Percentiles rank a stretch among this genome's conserved stretches.
Evolutionary conservation across 1,140 invertebrate species (phyloP).

Genomic region (Drosophila lacertosa): DNA sequence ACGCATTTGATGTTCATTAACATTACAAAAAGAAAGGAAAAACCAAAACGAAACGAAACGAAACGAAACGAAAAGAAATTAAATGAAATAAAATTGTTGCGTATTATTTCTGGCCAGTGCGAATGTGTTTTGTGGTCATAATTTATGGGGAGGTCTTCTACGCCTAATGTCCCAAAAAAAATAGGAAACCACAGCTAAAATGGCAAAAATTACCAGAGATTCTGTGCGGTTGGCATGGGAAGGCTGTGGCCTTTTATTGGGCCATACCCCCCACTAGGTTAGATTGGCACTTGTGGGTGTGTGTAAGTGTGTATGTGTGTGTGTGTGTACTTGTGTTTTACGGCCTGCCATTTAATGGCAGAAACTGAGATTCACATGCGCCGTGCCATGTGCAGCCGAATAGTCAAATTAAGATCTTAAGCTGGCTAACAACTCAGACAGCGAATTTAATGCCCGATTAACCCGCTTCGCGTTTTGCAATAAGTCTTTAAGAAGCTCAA

Average conservation of each 20-base stretch:
- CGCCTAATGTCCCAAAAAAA: slow-evolving; percentile 23
- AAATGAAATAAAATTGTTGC: slow-evolving; percentile 60
- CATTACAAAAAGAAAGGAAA: slow-evolving; percentile 46
- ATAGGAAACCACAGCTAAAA: slow-evolving; percentile 20
- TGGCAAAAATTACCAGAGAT: slow-evolving; percentile 18
- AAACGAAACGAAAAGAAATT: slow-evolving; percentile 42
- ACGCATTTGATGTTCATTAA: slow-evolving; percentile 48
- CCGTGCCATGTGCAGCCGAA: slow-evolving; percentile 31
- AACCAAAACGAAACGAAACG: slow-evolving; percentile 13
- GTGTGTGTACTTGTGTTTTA: slow-evolving; percentile 58
- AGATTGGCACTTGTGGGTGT: slow-evolving; percentile 37
- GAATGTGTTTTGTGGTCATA: slow-evolving; percentile 55
- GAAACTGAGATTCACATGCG: slow-evolving; percentile 39
- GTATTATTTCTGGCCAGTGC: slow-evolving; percentile 55
- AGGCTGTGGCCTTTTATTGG: slow-evolving; percentile 43
- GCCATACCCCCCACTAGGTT: slow-evolving; percentile 32
- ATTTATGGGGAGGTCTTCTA: slow-evolving; percentile 32
- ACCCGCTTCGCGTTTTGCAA: slow-evolving; percentile 28
- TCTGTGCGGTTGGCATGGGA: slow-evolving; percentile 4
- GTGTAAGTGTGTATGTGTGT: slow-evolving; percentile 12
- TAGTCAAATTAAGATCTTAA: slow-evolving; percentile 51
- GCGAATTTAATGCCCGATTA: slow-evolving; percentile 51
- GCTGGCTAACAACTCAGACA: slow-evolving; percentile 23
- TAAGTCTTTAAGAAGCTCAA: slow-evolving; percentile 14
- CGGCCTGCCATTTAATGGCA: slow-evolving; percentile 59